A percentile compares a stretch with the other conserved stretches of the same genome.
phyloP scores from a whole-genome alignment of 1,140 invertebrate genomes.

The Bradynema listronoti region DNA sequence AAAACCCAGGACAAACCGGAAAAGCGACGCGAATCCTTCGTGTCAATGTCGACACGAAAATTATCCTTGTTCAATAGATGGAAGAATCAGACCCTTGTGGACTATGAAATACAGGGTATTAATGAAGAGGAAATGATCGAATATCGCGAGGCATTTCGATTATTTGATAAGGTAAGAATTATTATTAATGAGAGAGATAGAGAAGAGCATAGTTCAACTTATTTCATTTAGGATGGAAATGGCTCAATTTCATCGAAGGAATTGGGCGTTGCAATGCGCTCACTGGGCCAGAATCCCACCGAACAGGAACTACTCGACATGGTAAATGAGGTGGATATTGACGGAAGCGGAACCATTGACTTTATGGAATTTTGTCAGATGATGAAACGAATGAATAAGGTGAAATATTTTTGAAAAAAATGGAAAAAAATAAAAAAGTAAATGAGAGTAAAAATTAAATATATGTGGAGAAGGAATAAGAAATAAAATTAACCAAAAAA shows the following conservation, averaged over 20 bases:
- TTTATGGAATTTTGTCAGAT: conserved; percentile 57
- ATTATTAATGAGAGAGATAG: background rate
- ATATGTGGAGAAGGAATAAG: conserved; percentile 13
- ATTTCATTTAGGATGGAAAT: conserved; percentile 54
- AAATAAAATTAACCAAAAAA: too few species aligned
- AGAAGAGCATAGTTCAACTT: background rate
- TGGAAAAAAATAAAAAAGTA: background rate
- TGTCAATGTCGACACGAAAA: conserved; percentile 37
- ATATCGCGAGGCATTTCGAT: conserved; percentile 55
- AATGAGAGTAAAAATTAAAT: background rate
- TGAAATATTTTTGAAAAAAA: background rate
- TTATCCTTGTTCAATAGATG: conserved; percentile 38
- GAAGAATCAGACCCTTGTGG: conserved; percentile 36
- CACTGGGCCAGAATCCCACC: conserved; percentile 54
- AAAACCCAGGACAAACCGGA: background rate
- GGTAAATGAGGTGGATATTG: conserved; percentile 57
- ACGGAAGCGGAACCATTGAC: conserved; percentile 55
- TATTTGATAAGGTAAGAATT: conserved; percentile 55
- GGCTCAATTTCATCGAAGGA: conserved; percentile 57
- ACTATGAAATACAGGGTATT: conserved; percentile 32
- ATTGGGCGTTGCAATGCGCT: conserved; percentile 57
- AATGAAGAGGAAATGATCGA: conserved; percentile 64
- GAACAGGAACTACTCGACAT: conserved; percentile 58
- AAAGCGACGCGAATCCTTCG: conserved; percentile 22
- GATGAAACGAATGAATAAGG: conserved; percentile 58